phyloP scores from a whole-genome alignment of 2,797 vertebrate genomes.

The Leuciscus waleckii region DNA sequence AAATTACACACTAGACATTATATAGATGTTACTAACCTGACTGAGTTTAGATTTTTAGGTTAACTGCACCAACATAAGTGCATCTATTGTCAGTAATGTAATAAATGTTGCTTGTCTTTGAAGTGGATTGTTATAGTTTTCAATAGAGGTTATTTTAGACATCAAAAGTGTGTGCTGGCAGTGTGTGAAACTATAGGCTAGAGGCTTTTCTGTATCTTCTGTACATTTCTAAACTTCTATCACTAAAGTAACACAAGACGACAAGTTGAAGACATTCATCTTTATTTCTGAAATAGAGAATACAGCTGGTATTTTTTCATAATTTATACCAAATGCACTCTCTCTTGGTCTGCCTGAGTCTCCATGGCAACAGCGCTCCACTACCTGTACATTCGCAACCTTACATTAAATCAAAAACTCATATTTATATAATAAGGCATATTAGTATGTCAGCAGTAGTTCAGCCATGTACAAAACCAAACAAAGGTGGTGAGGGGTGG shows the following conservation, averaged over 20 bases:
- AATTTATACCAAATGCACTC: conserved; percentile 69
- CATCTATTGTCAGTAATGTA: neutral
- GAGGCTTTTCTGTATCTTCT: neutral
- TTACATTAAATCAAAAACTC: conserved; percentile 68
- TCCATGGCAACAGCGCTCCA: conserved; percentile 72
- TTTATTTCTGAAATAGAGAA: conserved; percentile 80
- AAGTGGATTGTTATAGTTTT: neutral
- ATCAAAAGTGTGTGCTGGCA: neutral
- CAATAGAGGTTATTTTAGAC: neutral
- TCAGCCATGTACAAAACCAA: conserved; percentile 69
- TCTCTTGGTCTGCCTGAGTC: conserved; percentile 62
- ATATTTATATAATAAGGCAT: conserved; percentile 75
- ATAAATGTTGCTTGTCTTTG: neutral
- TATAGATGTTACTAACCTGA: neutral
- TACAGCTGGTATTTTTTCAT: conserved; percentile 77
- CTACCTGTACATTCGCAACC: conserved; percentile 71
- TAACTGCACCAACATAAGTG: neutral
- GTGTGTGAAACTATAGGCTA: neutral
- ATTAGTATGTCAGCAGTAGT: conserved; percentile 75
- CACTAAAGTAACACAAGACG: neutral
- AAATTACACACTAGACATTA: neutral
- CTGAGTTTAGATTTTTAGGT: neutral
- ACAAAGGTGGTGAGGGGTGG: neutral
- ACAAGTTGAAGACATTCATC: conserved; percentile 67
- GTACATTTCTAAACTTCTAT: neutral